phyloP scores from a whole-genome alignment of 2,888 invertebrate genomes.

The Eugnorisma glareosa region DNA sequence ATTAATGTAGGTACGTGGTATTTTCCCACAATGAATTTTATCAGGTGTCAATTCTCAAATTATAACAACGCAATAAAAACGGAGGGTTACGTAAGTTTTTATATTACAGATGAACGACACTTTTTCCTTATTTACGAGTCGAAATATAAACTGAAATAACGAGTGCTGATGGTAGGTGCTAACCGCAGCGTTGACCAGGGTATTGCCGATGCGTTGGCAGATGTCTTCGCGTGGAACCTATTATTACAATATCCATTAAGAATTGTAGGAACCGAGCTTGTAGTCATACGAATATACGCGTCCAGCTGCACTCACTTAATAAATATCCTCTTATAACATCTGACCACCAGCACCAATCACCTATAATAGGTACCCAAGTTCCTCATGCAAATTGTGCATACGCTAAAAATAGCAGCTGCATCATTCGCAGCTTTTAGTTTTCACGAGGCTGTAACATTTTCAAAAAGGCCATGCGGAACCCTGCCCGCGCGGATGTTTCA shows the following conservation, averaged over 20 bases:
- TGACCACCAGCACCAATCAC: conserved; percentile 32
- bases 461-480: conserved; percentile 51
- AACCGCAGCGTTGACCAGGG: conserved; percentile 51
- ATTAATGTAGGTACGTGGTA: conserved; percentile 1
- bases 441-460: conserved; percentile 16
- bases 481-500: conserved; percentile 55
- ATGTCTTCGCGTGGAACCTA: conserved; percentile 22
- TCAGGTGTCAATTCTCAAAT: conserved; percentile 33
- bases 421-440: conserved; percentile 21
- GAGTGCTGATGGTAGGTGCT: conserved; percentile 27
- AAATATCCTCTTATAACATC: conserved; percentile 4
- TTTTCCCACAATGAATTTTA: conserved; percentile 11
- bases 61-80: conserved; percentile 44
- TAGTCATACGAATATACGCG: conserved; percentile 17
- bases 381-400: conserved; percentile 5
- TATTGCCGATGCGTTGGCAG: conserved; percentile 60
- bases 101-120: conserved; percentile 21
- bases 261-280: conserved; percentile 13
- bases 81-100: conserved; percentile 28
- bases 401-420: conserved; percentile 37
- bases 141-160: conserved; percentile 33
- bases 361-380: neutral
- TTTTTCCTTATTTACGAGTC: conserved; percentile 59
- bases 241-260: conserved; percentile 23
- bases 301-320: neutral